Evolutionary conservation across 2,888 invertebrate species (phyloP).

Genomic region (Adelphocoris suturalis): DNA sequence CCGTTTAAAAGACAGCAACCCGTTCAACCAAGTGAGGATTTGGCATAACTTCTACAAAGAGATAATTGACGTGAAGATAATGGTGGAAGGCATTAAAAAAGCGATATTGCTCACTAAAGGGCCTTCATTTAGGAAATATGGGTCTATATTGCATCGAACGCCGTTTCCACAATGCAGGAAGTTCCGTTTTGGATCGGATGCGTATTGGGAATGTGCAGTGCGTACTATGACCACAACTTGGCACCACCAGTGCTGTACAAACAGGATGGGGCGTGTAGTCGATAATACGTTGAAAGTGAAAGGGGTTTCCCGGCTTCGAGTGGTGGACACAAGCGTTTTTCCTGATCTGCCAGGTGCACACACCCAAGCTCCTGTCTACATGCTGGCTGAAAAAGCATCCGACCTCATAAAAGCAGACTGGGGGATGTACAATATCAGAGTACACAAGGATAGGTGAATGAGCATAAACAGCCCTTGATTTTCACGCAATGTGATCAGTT

Average conservation of each 20-base stretch:
- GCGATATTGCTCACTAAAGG: conserved; percentile 76
- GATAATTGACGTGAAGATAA: conserved; percentile 73
- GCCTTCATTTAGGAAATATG: conserved; percentile 76
- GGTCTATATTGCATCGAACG: conserved; percentile 79
- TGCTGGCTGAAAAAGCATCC: conserved; percentile 79
- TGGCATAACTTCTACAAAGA: conserved; percentile 75
- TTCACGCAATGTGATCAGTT: too few species aligned
- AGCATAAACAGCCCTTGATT: too few species aligned
- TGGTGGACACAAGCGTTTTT: conserved; percentile 81
- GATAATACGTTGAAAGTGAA: conserved; percentile 80
- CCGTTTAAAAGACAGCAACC: conserved; percentile 74
- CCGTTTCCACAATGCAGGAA: conserved; percentile 81
- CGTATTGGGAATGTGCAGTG: conserved; percentile 82
- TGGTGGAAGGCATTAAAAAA: conserved; percentile 76
- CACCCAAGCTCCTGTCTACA: conserved; percentile 81
- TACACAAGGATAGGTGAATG: background rate
- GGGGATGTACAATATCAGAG: conserved; percentile 61
- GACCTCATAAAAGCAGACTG: conserved; percentile 77
- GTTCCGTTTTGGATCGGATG: conserved; percentile 74
- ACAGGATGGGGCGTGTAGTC: conserved; percentile 85
- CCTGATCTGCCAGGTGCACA: conserved; percentile 81
- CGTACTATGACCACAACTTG: conserved; percentile 81
- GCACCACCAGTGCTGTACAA: conserved; percentile 86
- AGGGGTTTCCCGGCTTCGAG: conserved; percentile 81
- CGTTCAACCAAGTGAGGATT: conserved; percentile 75